phyloP scores from a whole-genome alignment of 2,113 vertebrate species.

The Sinocyclocheilus anshuiensis region DNA sequence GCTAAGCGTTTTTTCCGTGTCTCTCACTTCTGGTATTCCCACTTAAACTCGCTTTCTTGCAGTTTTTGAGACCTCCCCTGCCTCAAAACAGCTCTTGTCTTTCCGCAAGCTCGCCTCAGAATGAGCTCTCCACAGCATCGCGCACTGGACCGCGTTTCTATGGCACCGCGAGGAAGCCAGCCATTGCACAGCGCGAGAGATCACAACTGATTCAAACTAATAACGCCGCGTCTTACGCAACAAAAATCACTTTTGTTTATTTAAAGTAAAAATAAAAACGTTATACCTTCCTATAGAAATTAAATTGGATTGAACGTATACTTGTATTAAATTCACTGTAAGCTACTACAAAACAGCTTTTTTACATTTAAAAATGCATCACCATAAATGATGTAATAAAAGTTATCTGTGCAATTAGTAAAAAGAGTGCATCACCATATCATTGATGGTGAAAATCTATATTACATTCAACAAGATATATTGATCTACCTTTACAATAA shows the following conservation, averaged over 20 bases:
- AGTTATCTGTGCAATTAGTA: no score
- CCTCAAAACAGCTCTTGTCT: slow-evolving; percentile 15
- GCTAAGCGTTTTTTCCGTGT: background rate
- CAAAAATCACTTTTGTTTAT: background rate
- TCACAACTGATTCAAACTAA: slow-evolving; percentile 10
- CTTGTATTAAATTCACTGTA: background rate
- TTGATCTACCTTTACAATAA: background rate
- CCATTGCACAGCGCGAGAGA: slow-evolving; percentile 38
- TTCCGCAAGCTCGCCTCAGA: slow-evolving; percentile 32
- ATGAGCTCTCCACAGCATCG: slow-evolving; percentile 46
- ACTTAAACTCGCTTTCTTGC: slow-evolving; percentile 12
- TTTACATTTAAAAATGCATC: background rate
- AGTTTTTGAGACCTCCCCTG: slow-evolving; percentile 11
- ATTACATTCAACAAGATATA: background rate
- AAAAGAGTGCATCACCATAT: background rate
- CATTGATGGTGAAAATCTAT: background rate
- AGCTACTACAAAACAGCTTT: no score
- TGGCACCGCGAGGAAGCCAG: slow-evolving; percentile 51
- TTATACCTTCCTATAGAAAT: background rate
- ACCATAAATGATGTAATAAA: no score
- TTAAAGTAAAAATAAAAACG: no score
- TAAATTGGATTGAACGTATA: background rate
- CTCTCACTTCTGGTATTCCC: slow-evolving; percentile 11
- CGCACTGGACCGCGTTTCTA: slow-evolving; percentile 52
- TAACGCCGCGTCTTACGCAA: background rate